Evolutionary conservation across 2,113 vertebrate genomes (phyloP), one percentile per base, ranked within the genome.

Genomic region (Rostratula benghalensis): DNA sequence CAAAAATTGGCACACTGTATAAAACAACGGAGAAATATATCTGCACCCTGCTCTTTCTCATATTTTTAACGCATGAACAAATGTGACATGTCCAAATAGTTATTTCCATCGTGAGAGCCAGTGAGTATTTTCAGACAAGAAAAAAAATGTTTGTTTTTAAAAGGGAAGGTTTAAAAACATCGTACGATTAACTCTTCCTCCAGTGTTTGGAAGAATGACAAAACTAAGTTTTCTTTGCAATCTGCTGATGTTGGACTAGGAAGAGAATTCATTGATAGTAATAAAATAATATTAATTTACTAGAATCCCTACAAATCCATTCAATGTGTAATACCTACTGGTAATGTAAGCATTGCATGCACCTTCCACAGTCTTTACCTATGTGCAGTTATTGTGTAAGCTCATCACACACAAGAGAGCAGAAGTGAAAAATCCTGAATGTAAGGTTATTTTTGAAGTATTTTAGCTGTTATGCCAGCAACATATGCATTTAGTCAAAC

Each of bases 1-100:
- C 35, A 75, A 51, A 6, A 94, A 92, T 19, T 74, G 50, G 71
- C 65, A 91, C 2, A 1, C 30, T 39, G 21, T 10, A 61, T 59
- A 57, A 95, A 94, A 87, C 53, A 91, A 90, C 94, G 77, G 25
- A 76, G 25, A 92, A 91, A 53, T 54, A 56, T 10, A 41, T 79
- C 50, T 91, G 60, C 51, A 87, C 63, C 41, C 24, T 68, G 31
- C 25, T 76, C 64, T 51, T 91, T 74, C 87, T 89, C 19, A 1
- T 12, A 86, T 93, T 95, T 93, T 84, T 77, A 87, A 89, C 12
- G 85, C 57, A 64, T 0, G 0, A 39, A 67, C 31, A 82, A 91
- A 87, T 30, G 73, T 48, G 21, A 19, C 37, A 53, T 31, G 50
- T 45, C 39, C 59, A 67, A 75, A 93, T 28, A 83, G 59, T 48